Evolutionary conservation across 2,888 invertebrate genomes (phyloP), one percentile per base, ranked within the genome.

Genomic region (Lepetodrilus schrolli): DNA sequence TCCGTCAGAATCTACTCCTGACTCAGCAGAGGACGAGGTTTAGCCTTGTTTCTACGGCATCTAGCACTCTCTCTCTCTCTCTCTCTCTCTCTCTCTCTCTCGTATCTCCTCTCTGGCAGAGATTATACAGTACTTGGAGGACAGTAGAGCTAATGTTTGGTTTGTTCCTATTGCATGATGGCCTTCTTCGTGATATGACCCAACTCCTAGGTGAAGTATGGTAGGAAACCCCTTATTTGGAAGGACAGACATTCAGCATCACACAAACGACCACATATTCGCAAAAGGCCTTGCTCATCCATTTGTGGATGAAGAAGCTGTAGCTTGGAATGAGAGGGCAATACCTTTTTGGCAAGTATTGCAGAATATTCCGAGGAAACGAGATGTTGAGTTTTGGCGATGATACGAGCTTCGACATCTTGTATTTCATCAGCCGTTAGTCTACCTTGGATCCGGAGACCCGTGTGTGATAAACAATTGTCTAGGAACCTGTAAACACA

Each of bases 1-100:
- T 49, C 76, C 75, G 7, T 37, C 75, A 37, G 20, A 78, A 21
- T 77, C 76, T 8, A 78, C 66, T 17, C 70, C 65, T 26, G 66
- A 37, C 47, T 37, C n/a, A 36, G 48, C 36, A 38, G 76, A 77
- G n/a, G 72, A 72, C 50, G 37, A 20, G 70, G 74, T 10, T n/a
- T 26, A 10, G 38, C 23, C n/a, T 70, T 47, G 13, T 50, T 65
- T 5, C 65, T 49, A 47, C 66, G 50, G 7, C 50, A 34, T 4
- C 30, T 4, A 20, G 10, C 4, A 66, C 74, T 72, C 20, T 51
- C 30, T 1, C 4, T 47, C 38, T 70, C 65, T 20, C 69, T 30
- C 8, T 37, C 70, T 38, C 66, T 51, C 30, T 1, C 4, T 47
- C 38, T 70, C 65, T 20, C 69, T 30, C 8, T 37, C 70, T 38